phyloP scores from a whole-genome alignment of 1,140 invertebrate genomes.

The Lordiphosa mommai region DNA sequence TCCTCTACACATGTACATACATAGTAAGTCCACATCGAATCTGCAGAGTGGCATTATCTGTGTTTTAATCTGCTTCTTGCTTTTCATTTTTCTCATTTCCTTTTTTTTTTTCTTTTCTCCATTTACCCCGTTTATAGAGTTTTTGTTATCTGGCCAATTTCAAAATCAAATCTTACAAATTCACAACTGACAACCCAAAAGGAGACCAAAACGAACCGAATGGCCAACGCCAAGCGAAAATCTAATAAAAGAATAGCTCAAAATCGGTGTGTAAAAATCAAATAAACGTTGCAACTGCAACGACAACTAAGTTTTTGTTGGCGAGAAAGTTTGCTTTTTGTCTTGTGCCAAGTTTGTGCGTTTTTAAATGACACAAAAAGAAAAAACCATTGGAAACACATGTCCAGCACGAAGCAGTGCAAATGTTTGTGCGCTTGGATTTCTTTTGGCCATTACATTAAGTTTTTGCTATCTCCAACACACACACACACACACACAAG shows the following conservation, averaged over 20 bases:
- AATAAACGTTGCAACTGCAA: conserved; percentile 65
- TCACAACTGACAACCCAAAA: conserved; percentile 48
- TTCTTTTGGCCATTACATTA: conserved; percentile 66
- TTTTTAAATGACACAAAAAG: conserved; percentile 65
- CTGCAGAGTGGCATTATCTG: neutral
- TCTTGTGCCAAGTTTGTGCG: conserved; percentile 56
- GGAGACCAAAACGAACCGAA: conserved; percentile 10
- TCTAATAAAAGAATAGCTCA: conserved; percentile 72
- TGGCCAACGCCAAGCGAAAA: conserved; percentile 42
- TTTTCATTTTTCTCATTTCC: conserved; percentile 42
- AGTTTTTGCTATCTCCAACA: conserved; percentile 56
- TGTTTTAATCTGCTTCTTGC: conserved; percentile 22
- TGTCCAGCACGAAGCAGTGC: conserved; percentile 45
- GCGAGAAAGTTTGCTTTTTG: conserved; percentile 32
- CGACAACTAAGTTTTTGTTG: conserved; percentile 24
- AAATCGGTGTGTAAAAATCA: conserved; percentile 75
- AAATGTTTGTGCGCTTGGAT: conserved; percentile 61
- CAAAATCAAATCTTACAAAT: conserved; percentile 73
- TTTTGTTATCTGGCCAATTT: conserved; percentile 51
- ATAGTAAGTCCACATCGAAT: no score
- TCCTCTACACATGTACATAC: conserved; percentile 3
- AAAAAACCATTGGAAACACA: conserved; percentile 67
- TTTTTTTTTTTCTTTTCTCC: conserved; percentile 12
- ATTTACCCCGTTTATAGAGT: neutral
- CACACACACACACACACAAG: conserved; percentile 54